Evolutionary conservation across 2,797 vertebrate genomes (phyloP).

Genomic region (Periparus ater): DNA sequence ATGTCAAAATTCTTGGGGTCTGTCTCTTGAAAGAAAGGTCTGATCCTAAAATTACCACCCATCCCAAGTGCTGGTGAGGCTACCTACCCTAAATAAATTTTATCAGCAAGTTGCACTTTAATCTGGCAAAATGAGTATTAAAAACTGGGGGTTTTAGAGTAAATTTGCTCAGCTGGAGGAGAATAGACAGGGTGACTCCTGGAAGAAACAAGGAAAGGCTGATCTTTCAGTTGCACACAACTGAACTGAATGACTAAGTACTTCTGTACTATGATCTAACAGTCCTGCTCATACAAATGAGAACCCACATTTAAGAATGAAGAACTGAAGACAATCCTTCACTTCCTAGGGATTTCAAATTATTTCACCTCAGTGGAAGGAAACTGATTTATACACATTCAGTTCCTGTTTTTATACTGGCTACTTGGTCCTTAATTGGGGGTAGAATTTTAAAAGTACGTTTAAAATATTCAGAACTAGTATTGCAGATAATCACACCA

Average conservation of each 20-base stretch:
- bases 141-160: not conserved
- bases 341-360: not conserved
- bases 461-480: not conserved
- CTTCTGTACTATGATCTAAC: rapidly evolving
- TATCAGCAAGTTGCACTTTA: not conserved
- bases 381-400: not conserved
- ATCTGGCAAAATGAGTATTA: not conserved
- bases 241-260: not conserved
- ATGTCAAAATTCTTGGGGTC: not conserved
- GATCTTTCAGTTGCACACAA: not conserved
- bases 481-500: not conserved
- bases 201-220: not conserved
- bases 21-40: not conserved
- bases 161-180: not conserved
- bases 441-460: not conserved
- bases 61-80: not conserved
- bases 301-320: not conserved
- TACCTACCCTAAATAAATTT: not conserved
- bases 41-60: not conserved
- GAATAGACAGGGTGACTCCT: not conserved
- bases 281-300: not conserved
- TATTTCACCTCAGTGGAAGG: not conserved
- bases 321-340: not conserved
- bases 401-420: not conserved
- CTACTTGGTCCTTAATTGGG: not conserved